Conservation (phyloP, 1,140 invertebrate species). For the Panonychus citri region DNA sequence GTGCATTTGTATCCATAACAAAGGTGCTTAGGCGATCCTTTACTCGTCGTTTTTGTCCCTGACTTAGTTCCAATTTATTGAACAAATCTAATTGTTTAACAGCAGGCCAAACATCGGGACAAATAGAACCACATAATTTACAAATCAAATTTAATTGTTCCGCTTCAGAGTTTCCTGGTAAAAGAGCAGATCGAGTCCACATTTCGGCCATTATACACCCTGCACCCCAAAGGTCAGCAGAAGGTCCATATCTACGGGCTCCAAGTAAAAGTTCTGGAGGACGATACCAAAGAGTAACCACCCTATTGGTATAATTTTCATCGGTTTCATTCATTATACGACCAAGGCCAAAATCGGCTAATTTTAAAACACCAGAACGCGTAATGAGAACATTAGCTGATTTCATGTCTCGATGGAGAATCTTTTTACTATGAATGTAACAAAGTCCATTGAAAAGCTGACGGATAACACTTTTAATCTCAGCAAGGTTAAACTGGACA, state of each 20-base stretch:
- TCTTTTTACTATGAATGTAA: constrained; percentile 89
- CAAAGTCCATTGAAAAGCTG: constrained; percentile 86
- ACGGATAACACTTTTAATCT: constrained; percentile 93
- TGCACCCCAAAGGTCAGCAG: constrained; percentile 93
- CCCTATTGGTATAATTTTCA: constrained; percentile 37
- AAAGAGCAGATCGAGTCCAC: constrained; percentile 58
- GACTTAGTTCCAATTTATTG: constrained; percentile 60
- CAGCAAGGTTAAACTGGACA: constrained; percentile 75
- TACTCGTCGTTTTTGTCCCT: constrained; percentile 45
- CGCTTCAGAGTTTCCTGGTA: constrained; percentile 74
- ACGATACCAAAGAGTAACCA: constrained; percentile 93
- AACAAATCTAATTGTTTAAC: constrained; percentile 77
- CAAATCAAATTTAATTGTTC: constrained; percentile 83
- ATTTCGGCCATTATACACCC: constrained; percentile 74
- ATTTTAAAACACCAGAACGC: constrained; percentile 72
- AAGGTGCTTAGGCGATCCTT: constrained; percentile 49
- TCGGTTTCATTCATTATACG: no score
- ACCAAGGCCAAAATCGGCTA: constrained; percentile 57
- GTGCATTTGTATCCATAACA: constrained; percentile 70
- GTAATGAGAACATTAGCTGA: constrained; percentile 95
- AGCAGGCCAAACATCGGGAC: constrained; percentile 55
- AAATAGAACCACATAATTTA: constrained; percentile 86
- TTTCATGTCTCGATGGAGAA: constrained; percentile 62
- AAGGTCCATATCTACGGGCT: constrained; percentile 81
- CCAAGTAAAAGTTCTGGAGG: constrained; percentile 71